Percentiles rank a stretch among this genome's conserved stretches.
These are phyloP conservation scores for Hemiscyllium ocellatum DNA, from an alignment of 2,113 vertebrate species.

Conservation along the genomic window DNA sequence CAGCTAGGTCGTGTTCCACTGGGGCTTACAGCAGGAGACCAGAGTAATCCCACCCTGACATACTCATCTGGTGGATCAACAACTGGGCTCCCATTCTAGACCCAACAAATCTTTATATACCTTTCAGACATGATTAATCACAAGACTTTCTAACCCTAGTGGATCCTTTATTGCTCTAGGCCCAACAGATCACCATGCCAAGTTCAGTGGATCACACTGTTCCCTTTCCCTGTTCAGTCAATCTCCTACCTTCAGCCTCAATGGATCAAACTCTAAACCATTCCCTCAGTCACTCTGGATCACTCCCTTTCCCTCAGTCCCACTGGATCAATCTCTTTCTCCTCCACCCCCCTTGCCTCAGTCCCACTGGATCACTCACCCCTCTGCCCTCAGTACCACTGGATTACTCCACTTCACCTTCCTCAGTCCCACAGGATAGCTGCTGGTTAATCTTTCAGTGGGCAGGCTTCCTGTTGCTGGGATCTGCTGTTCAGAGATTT, in stretches of 20 bases:
- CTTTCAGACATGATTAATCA: too few species aligned
- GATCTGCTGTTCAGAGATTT: not conserved
- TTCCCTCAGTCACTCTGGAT: not conserved
- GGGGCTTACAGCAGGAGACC: too few species aligned
- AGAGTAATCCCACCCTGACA: too few species aligned
- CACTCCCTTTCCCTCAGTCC: not conserved
- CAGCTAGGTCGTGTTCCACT: too few species aligned
- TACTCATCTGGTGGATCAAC: too few species aligned
- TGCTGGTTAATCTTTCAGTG: too few species aligned
- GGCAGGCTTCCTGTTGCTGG: too few species aligned
- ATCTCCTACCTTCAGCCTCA: not conserved
- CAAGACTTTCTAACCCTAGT: not conserved
- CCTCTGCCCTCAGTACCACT: not conserved
- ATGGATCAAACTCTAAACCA: not conserved
- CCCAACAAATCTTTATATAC: not conserved
- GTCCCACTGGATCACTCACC: not conserved
- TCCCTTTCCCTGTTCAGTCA: not conserved
- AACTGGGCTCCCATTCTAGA: not conserved
- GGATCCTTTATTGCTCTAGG: too few species aligned
- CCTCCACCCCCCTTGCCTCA: not conserved
- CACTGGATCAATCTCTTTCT: too few species aligned
- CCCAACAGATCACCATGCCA: not conserved
- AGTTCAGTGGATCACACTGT: not conserved
- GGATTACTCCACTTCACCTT: not conserved
- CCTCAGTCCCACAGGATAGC: not conserved